Base-by-base conservation (phyloP, 1,140 invertebrate genomes). In the Acromyrmex heyeri region DNA sequence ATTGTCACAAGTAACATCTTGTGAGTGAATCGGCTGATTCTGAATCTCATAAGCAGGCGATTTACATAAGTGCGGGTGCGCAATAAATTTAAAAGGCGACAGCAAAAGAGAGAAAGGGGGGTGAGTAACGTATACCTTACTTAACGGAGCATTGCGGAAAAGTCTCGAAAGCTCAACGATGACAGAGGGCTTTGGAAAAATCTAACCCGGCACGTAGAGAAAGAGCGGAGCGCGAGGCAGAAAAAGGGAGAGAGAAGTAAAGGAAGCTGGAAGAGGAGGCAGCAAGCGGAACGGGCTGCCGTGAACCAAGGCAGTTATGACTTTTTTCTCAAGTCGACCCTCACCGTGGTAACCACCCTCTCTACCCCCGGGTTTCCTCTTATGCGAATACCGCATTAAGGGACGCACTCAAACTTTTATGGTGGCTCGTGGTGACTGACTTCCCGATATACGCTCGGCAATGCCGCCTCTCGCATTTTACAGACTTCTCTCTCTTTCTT, bases 301-400 rank as follows among this genome's bases (percentile, higher is more conserved):
- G 77, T 81, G 90, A 90, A 86, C 70, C 90, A 87, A 90, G 90
- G 85, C 85, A 85, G 85, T 88, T 91, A 88, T 86, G 87, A 90
- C 78, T 87, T 90, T 86, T 81, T 86, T 59, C 61, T 85, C 55
- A 62, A 81, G 62, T n/a, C 70, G 69, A 79, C 61, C 55, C 79
- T 75, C 72, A 12, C n/a, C 34, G 10, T 27, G 27, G 67, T 44
- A 30, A 14, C 55, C 38, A 6, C 53, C 38, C 61, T 12, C 34
- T 34, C 62, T 3, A 50, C 12, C 44, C 44, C 18, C 14, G 70
- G 30, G 44, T 87, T 85, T 76, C 57, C 85, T 88, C 55, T 48
- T 73, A 73, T 86, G 85, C 76, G 88, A 70, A 90, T 79, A 65
- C 81, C 78, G 57, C 82, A 87, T 90, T 83, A 75, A 88, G 78